These are phyloP conservation scores for Nannoperca australis DNA, from an alignment of 2,797 vertebrate genomes.

Conservation along the genomic window DNA sequence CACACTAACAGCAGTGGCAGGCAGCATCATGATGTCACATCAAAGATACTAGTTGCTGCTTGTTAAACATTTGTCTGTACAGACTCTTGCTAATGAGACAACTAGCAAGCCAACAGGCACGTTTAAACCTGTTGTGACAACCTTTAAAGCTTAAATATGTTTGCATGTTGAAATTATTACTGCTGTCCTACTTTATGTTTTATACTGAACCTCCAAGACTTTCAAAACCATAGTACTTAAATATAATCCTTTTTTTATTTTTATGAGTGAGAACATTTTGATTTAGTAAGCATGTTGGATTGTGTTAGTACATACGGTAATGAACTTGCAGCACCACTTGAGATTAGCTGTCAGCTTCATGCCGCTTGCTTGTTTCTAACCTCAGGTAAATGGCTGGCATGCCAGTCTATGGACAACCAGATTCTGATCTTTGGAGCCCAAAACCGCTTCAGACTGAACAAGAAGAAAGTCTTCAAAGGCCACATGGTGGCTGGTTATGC, in stretches of 20 bases:
- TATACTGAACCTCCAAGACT: not conserved
- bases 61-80: slow-evolving; percentile 33
- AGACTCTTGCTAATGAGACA: slow-evolving; percentile 39
- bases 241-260: not conserved
- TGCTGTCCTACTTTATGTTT: not conserved
- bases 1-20: slow-evolving; percentile 9
- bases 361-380: slow-evolving; percentile 20
- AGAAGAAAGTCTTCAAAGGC: slow-evolving; percentile 99
- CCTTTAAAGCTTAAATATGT: not conserved
- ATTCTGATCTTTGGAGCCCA: slow-evolving; percentile 99
- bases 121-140: slow-evolving; percentile 28
- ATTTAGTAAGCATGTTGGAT: not conserved
- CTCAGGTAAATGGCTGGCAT: slow-evolving; percentile 97
- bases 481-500: slow-evolving; percentile 99
- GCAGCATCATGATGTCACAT: slow-evolving; percentile 13
- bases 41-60: slow-evolving; percentile 5
- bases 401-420: slow-evolving; percentile 99
- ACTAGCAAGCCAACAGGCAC: slow-evolving; percentile 5
- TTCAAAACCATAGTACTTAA: not conserved
- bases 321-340: not conserved
- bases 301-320: not conserved
- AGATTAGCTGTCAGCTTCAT: not conserved
- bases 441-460: slow-evolving; percentile 98
- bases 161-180: not conserved
- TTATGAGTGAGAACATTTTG: not conserved